phyloP scores from a whole-genome alignment of 2,113 vertebrate species.

The Anoplopoma fimbria region DNA sequence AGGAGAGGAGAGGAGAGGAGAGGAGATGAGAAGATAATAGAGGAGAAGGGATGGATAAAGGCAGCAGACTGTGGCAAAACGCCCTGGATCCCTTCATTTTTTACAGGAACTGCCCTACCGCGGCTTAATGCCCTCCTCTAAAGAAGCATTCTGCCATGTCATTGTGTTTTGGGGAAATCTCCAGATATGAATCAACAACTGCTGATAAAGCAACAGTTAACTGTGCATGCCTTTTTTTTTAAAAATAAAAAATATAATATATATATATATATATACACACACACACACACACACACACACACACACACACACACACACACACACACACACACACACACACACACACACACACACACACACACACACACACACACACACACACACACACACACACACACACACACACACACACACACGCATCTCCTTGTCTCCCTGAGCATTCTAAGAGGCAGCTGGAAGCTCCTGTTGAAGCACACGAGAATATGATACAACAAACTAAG shows the following conservation, averaged over 20 bases:
- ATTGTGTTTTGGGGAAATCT: slow-evolving; percentile 24
- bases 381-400: no score
- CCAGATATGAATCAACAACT: slow-evolving; percentile 44
- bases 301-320: not conserved
- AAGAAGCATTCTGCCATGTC: slow-evolving; percentile 55
- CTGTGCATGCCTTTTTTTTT: not conserved
- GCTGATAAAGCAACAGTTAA: slow-evolving; percentile 52
- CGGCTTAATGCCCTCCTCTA: slow-evolving; percentile 72
- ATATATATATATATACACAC: not conserved
- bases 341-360: not conserved
- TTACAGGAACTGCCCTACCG: slow-evolving; percentile 55
- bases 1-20: slow-evolving; percentile 7
- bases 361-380: no score
- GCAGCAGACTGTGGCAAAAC: slow-evolving; percentile 59
- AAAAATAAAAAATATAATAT: not conserved
- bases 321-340: no score
- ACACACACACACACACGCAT: not conserved
- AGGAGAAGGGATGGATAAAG: slow-evolving; percentile 25
- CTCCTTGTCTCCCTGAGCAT: not conserved
- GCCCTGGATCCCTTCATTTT: slow-evolving; percentile 58
- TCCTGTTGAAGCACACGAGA: slow-evolving; percentile 1
- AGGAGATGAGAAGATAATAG: no score
- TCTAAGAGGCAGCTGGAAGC: not conserved
- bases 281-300: no score
- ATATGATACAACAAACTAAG: slow-evolving; percentile 30